A percentile compares a stretch with the other conserved stretches of the same genome.
Conservation (phyloP, 1,140 invertebrate species). For the Hirudo medicinalis region DNA sequence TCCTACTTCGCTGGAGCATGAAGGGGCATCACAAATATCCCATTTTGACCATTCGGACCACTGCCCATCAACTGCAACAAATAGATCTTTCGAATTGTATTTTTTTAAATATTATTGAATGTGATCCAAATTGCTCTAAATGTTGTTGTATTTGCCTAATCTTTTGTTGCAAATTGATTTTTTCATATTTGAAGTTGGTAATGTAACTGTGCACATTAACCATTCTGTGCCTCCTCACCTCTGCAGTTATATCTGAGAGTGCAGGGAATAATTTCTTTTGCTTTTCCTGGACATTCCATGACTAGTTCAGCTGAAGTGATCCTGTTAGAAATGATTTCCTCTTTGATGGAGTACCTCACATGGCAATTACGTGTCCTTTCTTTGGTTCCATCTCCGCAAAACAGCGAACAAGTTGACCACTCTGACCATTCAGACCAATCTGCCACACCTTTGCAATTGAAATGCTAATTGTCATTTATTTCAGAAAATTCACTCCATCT, state of each 20-base stretch:
- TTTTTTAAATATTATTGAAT: background rate
- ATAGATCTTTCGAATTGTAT: too few species aligned
- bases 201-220: background rate
- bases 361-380: slow-evolving; percentile 27
- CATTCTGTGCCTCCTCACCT: background rate
- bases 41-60: slow-evolving; percentile 16
- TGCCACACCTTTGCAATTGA: slow-evolving; percentile 28
- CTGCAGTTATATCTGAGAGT: background rate
- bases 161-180: background rate
- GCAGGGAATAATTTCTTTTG: slow-evolving; percentile 24
- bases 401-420: slow-evolving; percentile 30
- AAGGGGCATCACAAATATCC: slow-evolving; percentile 9
- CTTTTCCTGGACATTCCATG: slow-evolving; percentile 26
- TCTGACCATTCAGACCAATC: slow-evolving; percentile 32
- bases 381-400: slow-evolving; percentile 27
- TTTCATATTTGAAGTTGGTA: background rate
- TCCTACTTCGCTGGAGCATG: slow-evolving; percentile 9
- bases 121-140: background rate
- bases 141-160: background rate
- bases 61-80: slow-evolving; percentile 7
- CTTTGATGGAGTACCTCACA: slow-evolving; percentile 12
- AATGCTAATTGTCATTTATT: background rate
- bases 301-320: slow-evolving; percentile 28
- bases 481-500: background rate
- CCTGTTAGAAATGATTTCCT: background rate